Base-by-base conservation (phyloP, 2,797 vertebrate genomes). In the Amphiprion clarkii region DNA sequence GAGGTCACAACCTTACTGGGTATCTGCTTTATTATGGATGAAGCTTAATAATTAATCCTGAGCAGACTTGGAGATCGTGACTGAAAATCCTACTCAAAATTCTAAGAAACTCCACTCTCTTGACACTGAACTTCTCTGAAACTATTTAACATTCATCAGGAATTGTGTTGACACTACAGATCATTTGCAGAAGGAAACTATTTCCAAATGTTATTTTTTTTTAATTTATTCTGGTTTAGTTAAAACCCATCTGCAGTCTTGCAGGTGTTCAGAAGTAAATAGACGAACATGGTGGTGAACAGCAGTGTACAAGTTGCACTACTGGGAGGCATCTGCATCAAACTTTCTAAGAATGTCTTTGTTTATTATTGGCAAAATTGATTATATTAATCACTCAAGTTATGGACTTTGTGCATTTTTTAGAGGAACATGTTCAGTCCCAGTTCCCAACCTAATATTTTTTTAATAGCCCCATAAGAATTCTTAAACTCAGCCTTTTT, bases 21-120 rank as follows among this genome's bases (percentile, higher is more conserved):
- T 71, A 54, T 51, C 21, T 21, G 17, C 19, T 51, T 59, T 33
- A 81, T 71, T 61, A 80, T 58, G 27, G 33, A 84, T 63, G 72
- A 60, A 39, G 62, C 23, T 84, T 39, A 63, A 80, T 84, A 68
- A 54, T 83, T 68, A 9, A 78, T 79, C 61, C 23, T 6, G 33
- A 25, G 44, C 16, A n/a, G 23, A 17, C 12, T 14, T 14, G 1
- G 8, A 64, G 42, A 54, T 44, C 31, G 16, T 54, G 27, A 19
- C 17, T 19, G 40, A 31, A 5, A 49, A 58, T 31, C 1, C 31
- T 31, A 7, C 31, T 23, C 5, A 25, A 16, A 6, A 44, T 3
- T 19, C 5, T 14, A 21, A 19, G 12, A 6, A 17, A 2, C 31
- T 62, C 9, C 2, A 3, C 10, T 1, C 49, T 12, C 11, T 51